A percentile compares a stretch with the other conserved stretches of the same genome.
These are phyloP conservation scores for Galemys pyrenaicus DNA, from an alignment of 2,113 vertebrate genomes.

Conservation along the genomic window DNA sequence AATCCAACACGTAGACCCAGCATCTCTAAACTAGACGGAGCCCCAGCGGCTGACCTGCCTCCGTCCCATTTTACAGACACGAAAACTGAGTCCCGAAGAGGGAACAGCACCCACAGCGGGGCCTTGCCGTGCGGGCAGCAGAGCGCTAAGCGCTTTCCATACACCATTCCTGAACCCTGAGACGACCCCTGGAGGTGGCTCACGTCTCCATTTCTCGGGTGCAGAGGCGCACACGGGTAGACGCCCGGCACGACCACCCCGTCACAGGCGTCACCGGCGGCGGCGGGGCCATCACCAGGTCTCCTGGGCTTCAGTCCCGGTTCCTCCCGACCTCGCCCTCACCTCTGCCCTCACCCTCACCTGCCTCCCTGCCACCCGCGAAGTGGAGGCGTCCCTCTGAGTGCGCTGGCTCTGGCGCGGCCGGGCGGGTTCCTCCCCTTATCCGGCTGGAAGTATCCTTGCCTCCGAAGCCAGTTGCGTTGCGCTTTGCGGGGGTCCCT, in stretches of 20 bases:
- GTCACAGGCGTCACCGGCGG: background rate
- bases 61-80: background rate
- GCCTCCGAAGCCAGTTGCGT: background rate
- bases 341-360: too few species aligned
- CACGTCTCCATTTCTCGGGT: background rate
- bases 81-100: conserved; percentile 51
- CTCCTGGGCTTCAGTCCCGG: background rate
- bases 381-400: conserved; percentile 32
- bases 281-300: background rate
- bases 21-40: background rate
- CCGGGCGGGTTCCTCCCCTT: background rate
- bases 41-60: background rate
- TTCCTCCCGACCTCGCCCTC: background rate
- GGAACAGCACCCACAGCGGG: background rate
- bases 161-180: background rate
- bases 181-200: background rate
- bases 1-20: background rate
- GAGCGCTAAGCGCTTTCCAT: background rate
- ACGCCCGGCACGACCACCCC: background rate
- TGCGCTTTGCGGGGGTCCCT: background rate
- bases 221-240: background rate
- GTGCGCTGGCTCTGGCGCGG: background rate
- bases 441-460: background rate
- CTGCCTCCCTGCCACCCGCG: background rate
- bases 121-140: background rate